These are phyloP conservation scores for Crossaster papposus DNA, from an alignment of 53 echinoderm and acorn worm genomes.

Conservation along the genomic window DNA sequence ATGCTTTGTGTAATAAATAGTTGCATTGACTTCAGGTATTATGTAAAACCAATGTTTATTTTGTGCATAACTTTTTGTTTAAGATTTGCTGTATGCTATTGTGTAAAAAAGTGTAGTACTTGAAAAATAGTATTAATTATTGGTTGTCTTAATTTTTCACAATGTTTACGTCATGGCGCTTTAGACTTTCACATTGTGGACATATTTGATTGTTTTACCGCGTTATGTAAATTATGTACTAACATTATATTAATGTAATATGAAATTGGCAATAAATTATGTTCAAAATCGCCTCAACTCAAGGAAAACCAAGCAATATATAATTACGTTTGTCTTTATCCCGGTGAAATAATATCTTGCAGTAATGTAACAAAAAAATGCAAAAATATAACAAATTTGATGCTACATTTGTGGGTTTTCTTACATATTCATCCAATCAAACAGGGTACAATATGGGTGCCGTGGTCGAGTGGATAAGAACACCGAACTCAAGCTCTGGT, in stretches of 20 bases:
- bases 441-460: too few species aligned
- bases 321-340: too few species aligned
- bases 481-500: too few species aligned
- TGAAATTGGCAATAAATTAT: slow-evolving; percentile 30
- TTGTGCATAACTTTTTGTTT: background rate
- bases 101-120: background rate
- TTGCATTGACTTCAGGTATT: too few species aligned
- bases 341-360: too few species aligned
- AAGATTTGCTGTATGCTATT: background rate
- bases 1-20: background rate
- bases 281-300: slow-evolving; percentile 9
- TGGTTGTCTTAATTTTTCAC: background rate
- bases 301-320: background rate
- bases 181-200: slow-evolving; percentile 22
- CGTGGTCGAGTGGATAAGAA: too few species aligned
- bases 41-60: too few species aligned
- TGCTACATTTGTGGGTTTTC: too few species aligned
- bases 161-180: background rate
- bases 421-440: too few species aligned
- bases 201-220: background rate
- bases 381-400: too few species aligned
- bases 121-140: background rate
- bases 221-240: slow-evolving; percentile 18
- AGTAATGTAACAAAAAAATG: too few species aligned
- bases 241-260: slow-evolving; percentile 31